These are phyloP conservation scores for Euclidia mi DNA, from an alignment of 2,888 invertebrate genomes.

Conservation along the genomic window DNA sequence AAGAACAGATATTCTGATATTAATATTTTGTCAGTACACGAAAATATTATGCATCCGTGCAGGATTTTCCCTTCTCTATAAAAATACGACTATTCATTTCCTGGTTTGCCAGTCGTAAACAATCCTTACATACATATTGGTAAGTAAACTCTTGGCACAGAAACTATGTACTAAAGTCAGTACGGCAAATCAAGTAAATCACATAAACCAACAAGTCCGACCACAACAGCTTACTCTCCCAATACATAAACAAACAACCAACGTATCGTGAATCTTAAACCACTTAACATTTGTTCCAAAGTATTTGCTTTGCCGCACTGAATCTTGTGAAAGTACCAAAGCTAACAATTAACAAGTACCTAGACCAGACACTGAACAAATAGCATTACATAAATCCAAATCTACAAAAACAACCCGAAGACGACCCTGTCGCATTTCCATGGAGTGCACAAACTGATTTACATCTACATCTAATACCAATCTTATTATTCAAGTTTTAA, in stretches of 20 bases:
- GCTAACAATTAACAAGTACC: constrained; percentile 72
- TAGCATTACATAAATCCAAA: too few relatives aligned
- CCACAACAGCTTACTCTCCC: constrained; percentile 19
- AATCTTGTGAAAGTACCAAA: constrained; percentile 35
- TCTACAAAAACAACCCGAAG: constrained; percentile 61
- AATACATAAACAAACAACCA: constrained; percentile 24
- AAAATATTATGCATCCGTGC: too few relatives aligned
- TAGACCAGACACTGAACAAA: constrained; percentile 63
- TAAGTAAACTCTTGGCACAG: neutral
- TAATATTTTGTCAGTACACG: too few relatives aligned
- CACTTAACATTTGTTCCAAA: constrained; percentile 33
- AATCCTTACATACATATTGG: neutral
- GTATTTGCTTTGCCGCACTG: constrained; percentile 16
- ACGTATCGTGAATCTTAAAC: constrained; percentile 29
- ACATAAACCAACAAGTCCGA: constrained; percentile 1
- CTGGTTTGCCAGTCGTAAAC: neutral
- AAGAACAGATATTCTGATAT: too few relatives aligned
- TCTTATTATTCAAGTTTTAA: constrained; percentile 30
- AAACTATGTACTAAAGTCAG: neutral
- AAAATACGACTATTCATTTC: too few relatives aligned
- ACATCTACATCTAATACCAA: constrained; percentile 28
- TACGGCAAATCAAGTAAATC: constrained; percentile 5
- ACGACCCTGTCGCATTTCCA: constrained; percentile 58
- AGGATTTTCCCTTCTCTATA: too few relatives aligned
- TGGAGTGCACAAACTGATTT: constrained; percentile 43